Percentiles rank a stretch among this genome's conserved stretches.
Evolutionary conservation across 2,888 invertebrate genomes (phyloP).

Genomic region (Thera obeliscata): DNA sequence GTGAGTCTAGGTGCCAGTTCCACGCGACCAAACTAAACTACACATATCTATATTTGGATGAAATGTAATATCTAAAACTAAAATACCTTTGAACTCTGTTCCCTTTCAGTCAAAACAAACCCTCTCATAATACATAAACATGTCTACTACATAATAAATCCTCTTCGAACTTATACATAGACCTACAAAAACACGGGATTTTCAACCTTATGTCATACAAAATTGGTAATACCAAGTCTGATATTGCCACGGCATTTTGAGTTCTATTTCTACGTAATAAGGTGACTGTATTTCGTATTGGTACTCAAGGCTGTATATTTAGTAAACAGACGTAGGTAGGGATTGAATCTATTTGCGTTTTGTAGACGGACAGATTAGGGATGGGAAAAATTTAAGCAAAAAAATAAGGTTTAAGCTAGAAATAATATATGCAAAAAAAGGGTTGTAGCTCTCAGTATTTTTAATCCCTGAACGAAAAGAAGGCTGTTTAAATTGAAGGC

Average conservation of each 20-base stretch:
- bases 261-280: slow-evolving; percentile 5
- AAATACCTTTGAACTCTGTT: slow-evolving; percentile 3
- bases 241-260: slow-evolving; percentile 8
- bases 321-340: background rate
- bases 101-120: slow-evolving; percentile 16
- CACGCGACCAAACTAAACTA: no score
- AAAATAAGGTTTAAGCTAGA: background rate
- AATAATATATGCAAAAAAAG: no score
- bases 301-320: slow-evolving; percentile 1
- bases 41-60: no score
- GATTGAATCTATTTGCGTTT: slow-evolving; percentile 10
- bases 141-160: slow-evolving; percentile 19
- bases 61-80: background rate
- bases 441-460: no score
- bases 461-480: no score
- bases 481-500: no score
- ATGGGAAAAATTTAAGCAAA: background rate
- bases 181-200: slow-evolving; percentile 1
- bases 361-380: slow-evolving; percentile 5
- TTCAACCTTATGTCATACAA: slow-evolving; percentile 12
- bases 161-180: slow-evolving; percentile 10
- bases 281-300: background rate
- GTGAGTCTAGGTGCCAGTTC: no score
- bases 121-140: background rate
- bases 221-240: background rate